These are phyloP conservation scores for Thymelicus acteon DNA, from an alignment of 2,888 invertebrate species.

Conservation along the genomic window DNA sequence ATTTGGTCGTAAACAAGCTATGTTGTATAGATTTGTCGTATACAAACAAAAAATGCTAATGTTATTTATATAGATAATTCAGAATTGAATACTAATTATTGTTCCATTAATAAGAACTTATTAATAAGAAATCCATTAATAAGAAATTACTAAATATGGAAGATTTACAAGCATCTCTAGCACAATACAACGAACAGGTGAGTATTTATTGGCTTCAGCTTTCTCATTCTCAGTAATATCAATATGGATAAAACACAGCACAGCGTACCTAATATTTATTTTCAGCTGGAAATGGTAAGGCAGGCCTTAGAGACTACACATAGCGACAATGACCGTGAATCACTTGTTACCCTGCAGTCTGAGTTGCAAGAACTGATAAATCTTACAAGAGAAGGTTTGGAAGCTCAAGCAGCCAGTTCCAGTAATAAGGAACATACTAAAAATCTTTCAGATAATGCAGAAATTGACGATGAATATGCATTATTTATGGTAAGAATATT, in stretches of 20 bases:
- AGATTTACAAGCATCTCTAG: slow-evolving; percentile 64
- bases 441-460: slow-evolving; percentile 45
- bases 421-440: slow-evolving; percentile 38
- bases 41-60: too few species aligned
- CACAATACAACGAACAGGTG: slow-evolving; percentile 76
- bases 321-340: slow-evolving; percentile 79
- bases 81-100: too few species aligned
- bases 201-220: slow-evolving; percentile 13
- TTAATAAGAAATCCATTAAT: too few species aligned
- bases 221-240: too few species aligned
- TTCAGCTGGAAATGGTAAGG: slow-evolving; percentile 86
- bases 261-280: slow-evolving; percentile 30
- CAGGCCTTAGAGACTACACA: slow-evolving; percentile 80
- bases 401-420: slow-evolving; percentile 53
- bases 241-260: neutral
- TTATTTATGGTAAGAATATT: slow-evolving; percentile 85
- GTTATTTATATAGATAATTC: too few species aligned
- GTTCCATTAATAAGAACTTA: too few species aligned
- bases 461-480: slow-evolving; percentile 86
- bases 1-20: slow-evolving; percentile 31
- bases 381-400: slow-evolving; percentile 87
- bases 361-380: slow-evolving; percentile 88
- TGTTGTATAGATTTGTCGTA: too few species aligned
- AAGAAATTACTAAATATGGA: slow-evolving; percentile 58
- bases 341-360: slow-evolving; percentile 84